A percentile compares a stretch with the other conserved stretches of the same genome.
Conservation (phyloP, 2,113 vertebrate species). For the Emydura subglobosa region DNA sequence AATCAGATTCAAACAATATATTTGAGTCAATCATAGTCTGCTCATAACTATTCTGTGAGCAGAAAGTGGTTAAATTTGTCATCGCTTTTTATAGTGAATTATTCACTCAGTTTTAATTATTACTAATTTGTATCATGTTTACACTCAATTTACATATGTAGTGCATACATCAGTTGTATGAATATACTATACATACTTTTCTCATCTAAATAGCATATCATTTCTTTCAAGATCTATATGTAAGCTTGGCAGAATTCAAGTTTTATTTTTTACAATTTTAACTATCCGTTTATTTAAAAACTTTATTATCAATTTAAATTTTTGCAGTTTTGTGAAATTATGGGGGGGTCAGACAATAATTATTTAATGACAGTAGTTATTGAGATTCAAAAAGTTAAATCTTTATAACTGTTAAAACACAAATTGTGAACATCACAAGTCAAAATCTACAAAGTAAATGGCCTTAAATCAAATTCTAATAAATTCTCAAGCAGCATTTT, state of each 20-base stretch:
- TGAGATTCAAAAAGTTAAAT: too few species aligned
- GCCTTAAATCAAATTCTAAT: not conserved
- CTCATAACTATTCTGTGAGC: not conserved
- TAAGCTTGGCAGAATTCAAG: not conserved
- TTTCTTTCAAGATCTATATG: not conserved
- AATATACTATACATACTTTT: not conserved
- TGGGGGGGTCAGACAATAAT: too few species aligned
- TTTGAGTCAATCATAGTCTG: not conserved
- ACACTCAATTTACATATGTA: not conserved
- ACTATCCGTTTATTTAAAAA: too few species aligned
- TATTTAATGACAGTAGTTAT: too few species aligned
- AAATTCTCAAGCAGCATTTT: not conserved
- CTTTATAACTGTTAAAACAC: too few species aligned
- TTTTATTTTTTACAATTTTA: too few species aligned
- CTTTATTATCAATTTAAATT: too few species aligned
- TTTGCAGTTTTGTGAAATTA: too few species aligned
- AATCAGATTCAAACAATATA: not conserved
- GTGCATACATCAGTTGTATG: not conserved
- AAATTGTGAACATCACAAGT: too few species aligned
- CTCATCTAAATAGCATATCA: not conserved
- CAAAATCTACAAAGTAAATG: too few species aligned
- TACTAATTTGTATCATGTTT: not conserved
- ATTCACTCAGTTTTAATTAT: not conserved
- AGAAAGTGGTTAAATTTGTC: not conserved
- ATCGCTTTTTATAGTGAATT: not conserved